Evolutionary conservation across 2,888 invertebrate species (phyloP), one percentile per base, ranked within the genome.

Genomic region (Lasioglossum lativentre): DNA sequence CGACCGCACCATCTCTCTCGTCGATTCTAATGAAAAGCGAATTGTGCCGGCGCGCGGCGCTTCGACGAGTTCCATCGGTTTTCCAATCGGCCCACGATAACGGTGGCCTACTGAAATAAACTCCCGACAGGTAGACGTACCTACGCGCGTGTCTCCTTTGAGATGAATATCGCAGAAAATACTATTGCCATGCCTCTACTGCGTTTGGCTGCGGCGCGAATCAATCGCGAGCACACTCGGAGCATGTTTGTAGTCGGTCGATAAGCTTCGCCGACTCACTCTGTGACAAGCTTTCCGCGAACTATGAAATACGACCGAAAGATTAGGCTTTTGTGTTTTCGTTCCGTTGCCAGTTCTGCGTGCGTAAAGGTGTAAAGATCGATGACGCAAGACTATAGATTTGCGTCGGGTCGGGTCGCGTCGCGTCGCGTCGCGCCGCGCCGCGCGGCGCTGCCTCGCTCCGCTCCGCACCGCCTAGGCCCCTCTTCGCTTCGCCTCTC

Each of bases 361-460:
- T 34, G 66, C 59, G 56, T 27, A 74, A 72, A 56, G 8, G 47
- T 45, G 45, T 70, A 42, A 85, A 82, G 73, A 47, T 56, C 27
- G 47, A 30, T 79, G 63, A 74, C 47, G 75, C 45, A 78, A 75
- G 59, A 47, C 47, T 42, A 85, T 87, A 52, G 82, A 85, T 88
- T 77, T n/a, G 6, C 52, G 68, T 40, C 71, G 40, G 12, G 8
- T 59, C 42, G 38, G 1, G 59, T 42, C n/a, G 63, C 8, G 30
- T 23, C 66, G 23, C 27, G 5, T 0, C 30, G 63, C 16, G 5
- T 34, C 30, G 63, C 63, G 30, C 2, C 16, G 59, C 27, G 5
- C 2, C 30, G 63, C 16, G 5, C 34, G 19, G 63, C 63, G 27
- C 2, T 4, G 27, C 63, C 30, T 63, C 16, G 63, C 19, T 2